Evolutionary conservation across 2,888 invertebrate genomes (phyloP).

Genomic region (Labia minor): DNA sequence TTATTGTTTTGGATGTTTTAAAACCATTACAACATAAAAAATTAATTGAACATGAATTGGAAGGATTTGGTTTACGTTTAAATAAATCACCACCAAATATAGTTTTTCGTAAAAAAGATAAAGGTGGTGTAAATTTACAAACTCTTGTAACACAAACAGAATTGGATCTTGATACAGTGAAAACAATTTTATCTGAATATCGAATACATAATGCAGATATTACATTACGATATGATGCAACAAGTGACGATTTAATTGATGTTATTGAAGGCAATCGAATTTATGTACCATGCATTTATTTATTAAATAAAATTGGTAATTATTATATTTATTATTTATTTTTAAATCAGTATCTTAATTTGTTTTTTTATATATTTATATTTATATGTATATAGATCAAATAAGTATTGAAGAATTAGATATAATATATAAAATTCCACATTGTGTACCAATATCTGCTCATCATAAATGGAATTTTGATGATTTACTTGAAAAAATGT

Average conservation of each 20-base stretch:
- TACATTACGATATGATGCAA: constrained; percentile 86
- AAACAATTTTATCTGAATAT: constrained; percentile 92
- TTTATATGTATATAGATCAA: constrained; percentile 73
- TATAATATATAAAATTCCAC: constrained; percentile 97
- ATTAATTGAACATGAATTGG: constrained; percentile 92
- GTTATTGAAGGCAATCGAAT: constrained; percentile 97
- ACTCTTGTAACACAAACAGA: constrained; percentile 82
- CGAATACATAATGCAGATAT: constrained; percentile 98
- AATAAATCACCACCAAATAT: constrained; percentile 98
- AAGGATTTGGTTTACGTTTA: constrained; percentile 92
- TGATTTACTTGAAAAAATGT: constrained; percentile 93
- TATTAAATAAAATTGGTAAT: constrained; percentile 93
- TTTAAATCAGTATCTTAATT: too few relatives aligned
- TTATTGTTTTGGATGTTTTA: constrained; percentile 92
- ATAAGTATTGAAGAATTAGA: constrained; percentile 93
- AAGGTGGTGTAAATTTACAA: constrained; percentile 95
- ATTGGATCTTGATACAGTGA: constrained; percentile 87
- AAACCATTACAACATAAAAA: constrained; percentile 96
- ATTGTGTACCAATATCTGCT: constrained; percentile 99
- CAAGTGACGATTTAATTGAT: constrained; percentile 95
- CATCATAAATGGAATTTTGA: constrained; percentile 99
- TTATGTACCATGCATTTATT: constrained; percentile 96
- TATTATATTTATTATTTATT: too few relatives aligned
- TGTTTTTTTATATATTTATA: neutral
- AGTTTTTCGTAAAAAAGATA: constrained; percentile 90